A percentile compares a stretch with the other conserved stretches of the same genome.
Evolutionary conservation across 2,113 vertebrate genomes (phyloP).

Genomic region (Emberiza fucata): DNA sequence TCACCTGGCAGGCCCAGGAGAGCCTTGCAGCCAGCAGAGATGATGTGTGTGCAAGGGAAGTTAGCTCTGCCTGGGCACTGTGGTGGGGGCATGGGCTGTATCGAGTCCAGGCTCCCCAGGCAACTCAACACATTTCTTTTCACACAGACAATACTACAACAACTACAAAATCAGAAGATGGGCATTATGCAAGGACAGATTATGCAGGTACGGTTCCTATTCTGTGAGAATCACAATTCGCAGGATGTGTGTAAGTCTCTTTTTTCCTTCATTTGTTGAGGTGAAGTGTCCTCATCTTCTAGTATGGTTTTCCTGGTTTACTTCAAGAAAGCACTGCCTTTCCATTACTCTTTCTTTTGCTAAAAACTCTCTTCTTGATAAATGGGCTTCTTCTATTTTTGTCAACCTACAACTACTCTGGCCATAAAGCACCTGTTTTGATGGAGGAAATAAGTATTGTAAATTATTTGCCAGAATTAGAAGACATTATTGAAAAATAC

Average conservation of each 20-base stretch:
- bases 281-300: background rate
- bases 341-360: background rate
- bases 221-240: background rate
- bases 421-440: conserved; percentile 27
- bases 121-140: conserved; percentile 28
- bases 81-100: background rate
- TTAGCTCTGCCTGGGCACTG: background rate
- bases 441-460: conserved; percentile 29
- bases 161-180: conserved; percentile 89
- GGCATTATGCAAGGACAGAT: conserved; percentile 91
- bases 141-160: conserved; percentile 85
- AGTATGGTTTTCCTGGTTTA: background rate
- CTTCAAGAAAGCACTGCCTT: background rate
- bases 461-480: conserved; percentile 56
- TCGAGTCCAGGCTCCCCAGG: background rate
- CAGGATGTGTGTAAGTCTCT: background rate
- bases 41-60: background rate
- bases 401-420: background rate
- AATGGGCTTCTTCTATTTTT: background rate
- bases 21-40: background rate
- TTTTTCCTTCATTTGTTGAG: background rate
- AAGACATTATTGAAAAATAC: conserved; percentile 38
- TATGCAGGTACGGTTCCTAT: conserved; percentile 80
- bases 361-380: background rate
- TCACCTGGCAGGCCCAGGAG: background rate